Evolutionary conservation across 35 echinoderm and acorn worm genomes (phyloP), one percentile per base, ranked within the genome.

Genomic region (Lytechinus pictus): DNA sequence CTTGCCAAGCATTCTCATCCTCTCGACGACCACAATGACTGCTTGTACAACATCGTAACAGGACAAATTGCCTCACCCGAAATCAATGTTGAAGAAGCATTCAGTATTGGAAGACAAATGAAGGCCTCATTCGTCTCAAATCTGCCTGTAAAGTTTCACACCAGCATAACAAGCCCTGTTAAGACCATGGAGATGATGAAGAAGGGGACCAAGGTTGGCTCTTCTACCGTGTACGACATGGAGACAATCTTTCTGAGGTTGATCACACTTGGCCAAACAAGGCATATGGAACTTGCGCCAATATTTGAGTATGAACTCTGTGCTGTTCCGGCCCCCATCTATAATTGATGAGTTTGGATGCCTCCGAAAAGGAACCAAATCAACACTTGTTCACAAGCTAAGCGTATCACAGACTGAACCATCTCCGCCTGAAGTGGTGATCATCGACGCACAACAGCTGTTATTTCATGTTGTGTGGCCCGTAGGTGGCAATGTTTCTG

Each of bases 171-270:
- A 4, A 94, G 94, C 54, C 94, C 61, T 86, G 72, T 94, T 61
- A 4, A 94, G 60, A 94, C 94, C 33, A 94, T 94, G 60, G 94
- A 94, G 94, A 94, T 86, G 72, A 94, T 86, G 61, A 94, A 79
- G 94, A 94, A 94, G 53, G 94, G 56, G 52, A 53, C 33, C 72
- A 86, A 94, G 86, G 94, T 94, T 2, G 72, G 94, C 27, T 53
- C 55, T 28, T 93, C 91, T 53, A 93, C 91, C 24, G 56, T 94
- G 33, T 51, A 86, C 54, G 94, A 94, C 61, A 71, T 16, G 33
- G 94, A 94, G 94, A 94, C 57, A 16, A 94, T 94, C 33, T 94
- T 94, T 94, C 94, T 94, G 58, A 71, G 94, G 27, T 86, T 94
- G 72, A 86, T 94, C 58, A 54, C 72, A 86, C 57, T 94, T 2